Conservation (phyloP, 2,113 vertebrate species). For the Rhineura floridana region DNA sequence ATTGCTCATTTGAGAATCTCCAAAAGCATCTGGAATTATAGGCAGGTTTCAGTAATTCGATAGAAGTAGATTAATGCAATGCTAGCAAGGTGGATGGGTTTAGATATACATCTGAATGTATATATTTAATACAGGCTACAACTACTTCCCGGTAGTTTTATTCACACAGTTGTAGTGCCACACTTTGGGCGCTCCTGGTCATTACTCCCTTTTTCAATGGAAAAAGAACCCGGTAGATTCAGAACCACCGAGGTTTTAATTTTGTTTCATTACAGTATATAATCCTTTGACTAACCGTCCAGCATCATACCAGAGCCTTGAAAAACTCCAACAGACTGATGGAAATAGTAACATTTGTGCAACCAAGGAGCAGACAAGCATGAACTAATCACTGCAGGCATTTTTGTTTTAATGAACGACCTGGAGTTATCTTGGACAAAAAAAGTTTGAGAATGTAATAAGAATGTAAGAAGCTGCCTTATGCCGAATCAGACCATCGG, state of each 20-base stretch:
- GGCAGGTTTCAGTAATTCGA: background rate
- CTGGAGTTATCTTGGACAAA: background rate
- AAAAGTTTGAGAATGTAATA: background rate
- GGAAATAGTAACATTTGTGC: accelerated
- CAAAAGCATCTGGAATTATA: background rate
- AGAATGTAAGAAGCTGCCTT: no score
- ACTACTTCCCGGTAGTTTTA: background rate
- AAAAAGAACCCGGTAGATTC: constrained; percentile 1
- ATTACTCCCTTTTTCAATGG: constrained; percentile 49
- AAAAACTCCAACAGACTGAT: background rate
- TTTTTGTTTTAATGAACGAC: background rate
- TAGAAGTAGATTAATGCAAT: accelerated
- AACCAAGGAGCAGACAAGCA: accelerated
- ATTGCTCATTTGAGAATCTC: accelerated
- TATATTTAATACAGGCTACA: background rate
- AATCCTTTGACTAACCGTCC: background rate
- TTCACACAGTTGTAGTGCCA: constrained; percentile 75
- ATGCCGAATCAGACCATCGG: no score
- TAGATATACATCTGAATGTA: background rate
- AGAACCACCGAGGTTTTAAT: accelerated
- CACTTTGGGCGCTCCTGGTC: constrained; percentile 70
- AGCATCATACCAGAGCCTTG: background rate
- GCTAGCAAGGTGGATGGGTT: background rate
- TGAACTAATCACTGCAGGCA: accelerated
- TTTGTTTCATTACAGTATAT: constrained; percentile 3